phyloP scores from a whole-genome alignment of 2,113 vertebrate species.

The Tetrao urogallus region DNA sequence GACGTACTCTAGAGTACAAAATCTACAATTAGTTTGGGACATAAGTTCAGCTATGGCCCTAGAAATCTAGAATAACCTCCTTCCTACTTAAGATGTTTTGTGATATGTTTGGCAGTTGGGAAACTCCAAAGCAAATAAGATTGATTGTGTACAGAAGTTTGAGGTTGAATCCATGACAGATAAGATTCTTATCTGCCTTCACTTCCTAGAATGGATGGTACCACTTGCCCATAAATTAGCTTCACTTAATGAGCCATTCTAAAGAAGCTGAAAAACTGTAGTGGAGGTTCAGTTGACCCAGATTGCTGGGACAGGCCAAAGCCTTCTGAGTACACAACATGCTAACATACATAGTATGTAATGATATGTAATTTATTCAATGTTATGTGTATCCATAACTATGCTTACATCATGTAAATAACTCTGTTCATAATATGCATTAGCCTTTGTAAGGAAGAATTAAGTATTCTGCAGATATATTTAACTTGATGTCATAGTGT shows the following conservation, averaged over 20 bases:
- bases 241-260: background rate
- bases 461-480: background rate
- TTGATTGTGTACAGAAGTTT: background rate
- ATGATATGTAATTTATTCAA: background rate
- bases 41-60: background rate
- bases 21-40: background rate
- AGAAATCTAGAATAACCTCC: background rate
- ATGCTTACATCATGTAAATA: background rate
- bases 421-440: background rate
- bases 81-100: background rate
- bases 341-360: background rate
- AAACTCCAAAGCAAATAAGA: background rate
- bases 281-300: background rate
- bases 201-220: background rate
- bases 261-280: background rate
- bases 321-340: background rate
- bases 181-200: background rate
- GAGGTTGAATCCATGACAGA: background rate
- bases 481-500: fast-evolving
- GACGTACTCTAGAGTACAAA: background rate
- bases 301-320: background rate
- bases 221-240: background rate
- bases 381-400: background rate
- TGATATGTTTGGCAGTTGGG: background rate
- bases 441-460: background rate